Evolutionary conservation across 2,888 invertebrate genomes (phyloP).

Genomic region (Diaprepes abbreviatus): DNA sequence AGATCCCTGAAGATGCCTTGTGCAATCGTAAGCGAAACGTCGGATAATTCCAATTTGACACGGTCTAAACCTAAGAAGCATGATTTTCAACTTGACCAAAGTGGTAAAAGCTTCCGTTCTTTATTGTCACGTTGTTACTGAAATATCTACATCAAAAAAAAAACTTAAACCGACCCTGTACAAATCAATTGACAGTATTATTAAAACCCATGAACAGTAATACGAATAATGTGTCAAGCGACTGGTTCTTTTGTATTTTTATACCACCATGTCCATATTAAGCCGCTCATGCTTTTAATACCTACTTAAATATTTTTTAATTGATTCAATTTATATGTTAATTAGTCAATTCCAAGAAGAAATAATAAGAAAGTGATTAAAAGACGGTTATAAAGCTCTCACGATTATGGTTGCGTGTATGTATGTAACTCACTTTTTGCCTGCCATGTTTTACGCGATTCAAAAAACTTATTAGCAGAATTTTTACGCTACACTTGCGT

Average conservation of each 20-base stretch:
- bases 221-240: neutral
- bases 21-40: too few relatives aligned
- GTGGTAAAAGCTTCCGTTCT: too few relatives aligned
- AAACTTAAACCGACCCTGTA: neutral
- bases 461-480: too few relatives aligned
- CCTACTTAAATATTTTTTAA: constrained; percentile 23
- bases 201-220: neutral
- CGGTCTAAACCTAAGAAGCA: too few relatives aligned
- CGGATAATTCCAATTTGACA: too few relatives aligned
- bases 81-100: too few relatives aligned
- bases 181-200: neutral
- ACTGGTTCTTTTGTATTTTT: constrained; percentile 19
- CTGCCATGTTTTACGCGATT: too few relatives aligned
- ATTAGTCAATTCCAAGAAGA: constrained; percentile 15
- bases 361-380: constrained; percentile 13
- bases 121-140: too few relatives aligned
- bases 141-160: too few relatives aligned
- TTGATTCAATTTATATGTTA: constrained; percentile 18
- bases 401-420: neutral
- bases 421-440: too few relatives aligned
- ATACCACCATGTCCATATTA: constrained; percentile 20
- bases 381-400: neutral
- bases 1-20: too few relatives aligned
- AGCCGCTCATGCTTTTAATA: neutral
- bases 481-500: too few relatives aligned